Conservation (phyloP, 2,113 vertebrate species). For the Istiophorus platypterus region DNA sequence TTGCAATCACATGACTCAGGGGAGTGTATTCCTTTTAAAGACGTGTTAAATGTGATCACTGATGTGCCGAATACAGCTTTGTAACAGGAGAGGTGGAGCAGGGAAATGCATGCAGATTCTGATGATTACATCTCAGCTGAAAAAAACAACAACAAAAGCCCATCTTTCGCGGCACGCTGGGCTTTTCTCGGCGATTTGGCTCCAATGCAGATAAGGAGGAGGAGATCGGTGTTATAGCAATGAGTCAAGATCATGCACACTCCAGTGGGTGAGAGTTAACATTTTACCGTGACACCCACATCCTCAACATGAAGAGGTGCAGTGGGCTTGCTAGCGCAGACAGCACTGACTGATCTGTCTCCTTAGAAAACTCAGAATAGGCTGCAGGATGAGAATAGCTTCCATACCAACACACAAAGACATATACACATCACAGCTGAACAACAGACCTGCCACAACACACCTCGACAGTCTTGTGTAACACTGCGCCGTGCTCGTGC, state of each 20-base stretch:
- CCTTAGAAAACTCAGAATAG: constrained; percentile 55
- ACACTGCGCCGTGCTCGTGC: background rate
- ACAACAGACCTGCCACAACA: background rate
- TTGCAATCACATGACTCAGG: constrained; percentile 36
- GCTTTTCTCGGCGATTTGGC: constrained; percentile 26
- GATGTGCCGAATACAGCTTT: constrained; percentile 41
- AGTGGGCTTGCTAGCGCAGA: constrained; percentile 59
- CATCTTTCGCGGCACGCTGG: constrained; percentile 1
- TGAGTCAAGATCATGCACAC: constrained; percentile 68
- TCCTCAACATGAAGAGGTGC: constrained; percentile 48
- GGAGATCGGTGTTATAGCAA: constrained; percentile 49
- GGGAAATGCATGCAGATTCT: constrained; percentile 15
- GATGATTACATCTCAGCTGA: constrained; percentile 10
- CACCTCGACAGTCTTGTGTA: constrained; percentile 18
- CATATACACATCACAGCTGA: background rate
- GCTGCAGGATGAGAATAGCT: constrained; percentile 26
- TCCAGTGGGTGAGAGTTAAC: constrained; percentile 62
- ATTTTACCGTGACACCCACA: constrained; percentile 68
- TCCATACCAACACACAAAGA: background rate
- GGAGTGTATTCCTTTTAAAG: constrained; percentile 3
- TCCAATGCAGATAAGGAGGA: constrained; percentile 39
- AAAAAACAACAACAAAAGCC: background rate
- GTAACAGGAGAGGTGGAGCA: constrained; percentile 20
- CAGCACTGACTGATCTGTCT: constrained; percentile 51
- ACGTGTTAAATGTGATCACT: constrained; percentile 14